Percentiles rank a stretch among this genome's conserved stretches.
These are phyloP conservation scores for Tetheella fluctuosa DNA, from an alignment of 2,888 invertebrate species.

Conservation along the genomic window DNA sequence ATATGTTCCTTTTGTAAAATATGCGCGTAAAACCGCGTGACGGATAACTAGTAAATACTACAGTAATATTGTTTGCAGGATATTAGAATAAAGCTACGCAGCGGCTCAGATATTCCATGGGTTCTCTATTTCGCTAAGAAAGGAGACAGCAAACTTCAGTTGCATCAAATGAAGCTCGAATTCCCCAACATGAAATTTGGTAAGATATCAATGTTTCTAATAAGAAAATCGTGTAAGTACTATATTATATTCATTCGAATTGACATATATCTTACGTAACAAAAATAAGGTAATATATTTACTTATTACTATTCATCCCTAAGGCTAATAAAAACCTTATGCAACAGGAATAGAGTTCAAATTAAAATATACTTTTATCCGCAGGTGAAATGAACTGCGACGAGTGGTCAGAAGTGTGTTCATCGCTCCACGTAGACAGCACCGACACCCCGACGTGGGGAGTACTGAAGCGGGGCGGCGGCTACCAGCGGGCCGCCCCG, in stretches of 20 bases:
- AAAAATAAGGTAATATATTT: no score
- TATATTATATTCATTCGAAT: no score
- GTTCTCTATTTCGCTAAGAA: conserved; percentile 62
- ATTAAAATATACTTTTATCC: background rate
- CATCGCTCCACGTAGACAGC: conserved; percentile 81
- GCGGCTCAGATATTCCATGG: conserved; percentile 55
- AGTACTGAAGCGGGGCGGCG: conserved; percentile 89
- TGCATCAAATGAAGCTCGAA: conserved; percentile 79
- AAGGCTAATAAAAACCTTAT: no score
- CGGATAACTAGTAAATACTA: no score
- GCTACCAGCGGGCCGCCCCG: conserved; percentile 86
- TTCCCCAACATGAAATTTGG: conserved; percentile 84
- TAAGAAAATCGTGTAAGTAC: no score
- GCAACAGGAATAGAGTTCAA: no score
- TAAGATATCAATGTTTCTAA: conserved; percentile 32
- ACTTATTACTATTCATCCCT: no score
- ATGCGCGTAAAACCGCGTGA: no score
- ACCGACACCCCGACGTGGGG: conserved; percentile 90
- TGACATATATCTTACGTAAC: no score
- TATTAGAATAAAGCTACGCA: conserved; percentile 62
- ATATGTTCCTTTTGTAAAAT: no score
- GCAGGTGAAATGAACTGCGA: conserved; percentile 87
- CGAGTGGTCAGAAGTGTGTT: conserved; percentile 81
- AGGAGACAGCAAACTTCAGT: conserved; percentile 49
- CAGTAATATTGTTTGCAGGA: conserved; percentile 62